A percentile compares a stretch with the other conserved stretches of the same genome.
phyloP scores from a whole-genome alignment of 2,888 invertebrate species.

The Aleiodes leptofemur region DNA sequence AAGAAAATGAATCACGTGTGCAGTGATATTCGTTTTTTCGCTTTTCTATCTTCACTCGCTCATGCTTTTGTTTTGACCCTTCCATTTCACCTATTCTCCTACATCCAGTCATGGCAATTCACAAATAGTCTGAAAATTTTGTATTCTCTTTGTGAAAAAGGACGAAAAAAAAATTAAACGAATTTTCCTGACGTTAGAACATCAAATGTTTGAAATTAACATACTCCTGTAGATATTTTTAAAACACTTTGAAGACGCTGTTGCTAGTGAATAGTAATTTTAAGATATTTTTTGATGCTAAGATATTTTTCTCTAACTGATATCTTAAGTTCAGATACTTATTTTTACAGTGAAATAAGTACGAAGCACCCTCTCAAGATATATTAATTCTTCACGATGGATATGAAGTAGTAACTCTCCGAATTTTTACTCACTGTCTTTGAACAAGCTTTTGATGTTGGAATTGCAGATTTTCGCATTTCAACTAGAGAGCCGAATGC shows the following conservation, averaged over 20 bases:
- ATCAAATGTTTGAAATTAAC: background rate
- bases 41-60: conserved; percentile 6
- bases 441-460: background rate
- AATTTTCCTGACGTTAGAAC: background rate
- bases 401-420: conserved; percentile 16
- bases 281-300: too few species aligned
- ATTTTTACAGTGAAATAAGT: too few species aligned
- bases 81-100: conserved; percentile 14
- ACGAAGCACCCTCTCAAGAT: background rate
- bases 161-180: conserved; percentile 28
- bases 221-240: too few species aligned
- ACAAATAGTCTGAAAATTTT: conserved; percentile 47
- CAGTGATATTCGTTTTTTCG: conserved; percentile 8
- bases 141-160: conserved; percentile 34
- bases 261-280: too few species aligned
- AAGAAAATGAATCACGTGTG: conserved; percentile 30
- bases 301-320: too few species aligned
- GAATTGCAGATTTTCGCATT: too few species aligned
- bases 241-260: too few species aligned
- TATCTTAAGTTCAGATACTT: too few species aligned
- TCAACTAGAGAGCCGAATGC: background rate
- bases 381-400: conserved; percentile 40
- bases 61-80: conserved; percentile 1
- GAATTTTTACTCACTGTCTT: background rate
- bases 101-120: conserved; percentile 33